phyloP scores from a whole-genome alignment of 2,888 invertebrate species.

The Drosophila ustulata region DNA sequence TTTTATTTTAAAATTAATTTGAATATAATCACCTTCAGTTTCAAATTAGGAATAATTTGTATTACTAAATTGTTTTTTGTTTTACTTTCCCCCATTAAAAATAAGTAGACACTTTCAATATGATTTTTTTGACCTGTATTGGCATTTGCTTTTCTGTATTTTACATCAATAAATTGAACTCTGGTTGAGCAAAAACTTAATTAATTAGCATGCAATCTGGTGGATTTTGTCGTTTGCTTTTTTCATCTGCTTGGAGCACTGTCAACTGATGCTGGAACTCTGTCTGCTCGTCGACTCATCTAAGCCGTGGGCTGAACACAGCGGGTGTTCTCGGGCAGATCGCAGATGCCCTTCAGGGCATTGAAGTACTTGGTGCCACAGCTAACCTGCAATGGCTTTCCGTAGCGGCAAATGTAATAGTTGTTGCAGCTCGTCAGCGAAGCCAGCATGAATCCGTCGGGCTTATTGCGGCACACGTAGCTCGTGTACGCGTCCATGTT shows the following conservation, averaged over 20 bases:
- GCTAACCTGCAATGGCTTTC: conserved; percentile 63
- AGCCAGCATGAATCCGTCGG: conserved; percentile 77
- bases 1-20: too few relatives aligned
- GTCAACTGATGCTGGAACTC: background rate
- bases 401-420: conserved; percentile 76
- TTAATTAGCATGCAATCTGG: conserved; percentile 18
- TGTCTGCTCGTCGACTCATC: background rate
- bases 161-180: conserved; percentile 16
- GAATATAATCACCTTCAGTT: too few relatives aligned
- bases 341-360: conserved; percentile 76
- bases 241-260: background rate
- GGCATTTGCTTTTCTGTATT: conserved; percentile 56
- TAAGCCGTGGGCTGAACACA: conserved; percentile 63
- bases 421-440: conserved; percentile 77
- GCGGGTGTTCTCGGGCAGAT: conserved; percentile 77
- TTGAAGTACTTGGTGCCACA: conserved; percentile 79
- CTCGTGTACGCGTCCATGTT: conserved; percentile 62
- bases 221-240: conserved; percentile 20
- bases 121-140: conserved; percentile 19
- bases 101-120: background rate
- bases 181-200: background rate
- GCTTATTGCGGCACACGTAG: conserved; percentile 71
- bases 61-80: too few relatives aligned
- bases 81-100: too few relatives aligned
- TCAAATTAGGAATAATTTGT: too few relatives aligned